These are phyloP conservation scores for Onychomys torridus DNA, from an alignment of 2,797 vertebrate species.

Conservation along the genomic window DNA sequence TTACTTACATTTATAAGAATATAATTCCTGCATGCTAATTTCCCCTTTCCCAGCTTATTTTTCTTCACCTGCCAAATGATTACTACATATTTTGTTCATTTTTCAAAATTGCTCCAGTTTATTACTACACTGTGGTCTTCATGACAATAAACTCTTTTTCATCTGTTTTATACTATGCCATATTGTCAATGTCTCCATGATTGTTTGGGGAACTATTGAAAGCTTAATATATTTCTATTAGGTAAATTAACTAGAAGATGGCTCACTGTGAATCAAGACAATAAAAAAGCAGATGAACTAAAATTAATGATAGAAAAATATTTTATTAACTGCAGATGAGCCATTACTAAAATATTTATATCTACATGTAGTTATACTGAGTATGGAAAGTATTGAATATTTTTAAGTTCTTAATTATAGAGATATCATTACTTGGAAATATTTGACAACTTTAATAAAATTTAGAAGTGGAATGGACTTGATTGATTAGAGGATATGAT, in stretches of 20 bases:
- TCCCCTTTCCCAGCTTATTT: background rate
- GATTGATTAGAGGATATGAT: background rate
- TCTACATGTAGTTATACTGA: background rate
- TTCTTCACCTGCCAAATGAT: background rate
- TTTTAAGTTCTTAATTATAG: background rate
- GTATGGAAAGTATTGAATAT: background rate
- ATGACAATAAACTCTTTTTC: background rate
- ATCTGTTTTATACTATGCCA: background rate
- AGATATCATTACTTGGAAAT: conserved; percentile 3
- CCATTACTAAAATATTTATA: background rate
- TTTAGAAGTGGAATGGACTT: background rate
- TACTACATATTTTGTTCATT: background rate
- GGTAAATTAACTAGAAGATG: background rate
- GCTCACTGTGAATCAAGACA: background rate
- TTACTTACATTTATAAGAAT: background rate
- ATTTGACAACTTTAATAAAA: conserved; percentile 1
- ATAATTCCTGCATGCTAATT: background rate
- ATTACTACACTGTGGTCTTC: background rate
- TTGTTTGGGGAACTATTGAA: background rate
- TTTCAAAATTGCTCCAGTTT: background rate
- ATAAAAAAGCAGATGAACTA: background rate
- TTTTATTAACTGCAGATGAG: background rate
- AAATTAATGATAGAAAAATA: background rate
- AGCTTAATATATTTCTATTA: background rate
- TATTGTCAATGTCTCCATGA: background rate